Evolutionary conservation across 2,797 vertebrate genomes (phyloP).

Genomic region (Pantherophis alleghaniensis): DNA sequence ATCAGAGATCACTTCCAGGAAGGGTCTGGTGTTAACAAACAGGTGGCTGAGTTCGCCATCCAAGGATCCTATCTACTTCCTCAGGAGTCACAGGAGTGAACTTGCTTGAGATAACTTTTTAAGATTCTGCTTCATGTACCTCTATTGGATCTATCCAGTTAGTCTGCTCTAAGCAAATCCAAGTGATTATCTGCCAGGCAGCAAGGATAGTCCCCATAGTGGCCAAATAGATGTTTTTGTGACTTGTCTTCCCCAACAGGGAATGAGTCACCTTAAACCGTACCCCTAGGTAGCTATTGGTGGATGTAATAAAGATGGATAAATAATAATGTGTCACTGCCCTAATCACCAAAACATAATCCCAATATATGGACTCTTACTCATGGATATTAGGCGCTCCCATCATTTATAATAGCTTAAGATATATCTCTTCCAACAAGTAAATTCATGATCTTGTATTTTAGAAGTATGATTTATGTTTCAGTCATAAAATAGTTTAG

Average conservation of each 20-base stretch:
- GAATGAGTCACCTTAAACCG: background rate
- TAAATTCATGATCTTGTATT: background rate
- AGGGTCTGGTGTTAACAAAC: background rate
- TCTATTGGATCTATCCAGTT: background rate
- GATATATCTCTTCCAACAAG: background rate
- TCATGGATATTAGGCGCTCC: background rate
- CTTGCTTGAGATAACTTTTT: background rate
- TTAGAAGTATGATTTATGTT: background rate
- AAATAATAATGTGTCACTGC: background rate
- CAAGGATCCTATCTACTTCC: background rate
- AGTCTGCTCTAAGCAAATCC: background rate
- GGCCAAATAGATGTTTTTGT: background rate
- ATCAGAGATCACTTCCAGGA: background rate
- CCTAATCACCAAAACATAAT: background rate
- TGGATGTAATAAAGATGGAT: background rate
- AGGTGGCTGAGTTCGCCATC: background rate
- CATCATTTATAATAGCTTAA: background rate
- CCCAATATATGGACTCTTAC: background rate
- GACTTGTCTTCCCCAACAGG: background rate
- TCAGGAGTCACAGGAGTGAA: background rate
- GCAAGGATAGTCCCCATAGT: background rate
- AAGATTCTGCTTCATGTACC: background rate
- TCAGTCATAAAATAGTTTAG: background rate
- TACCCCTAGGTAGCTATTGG: background rate
- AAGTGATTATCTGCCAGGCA: background rate